phyloP scores from a whole-genome alignment of 2,888 invertebrate genomes.

The Pollenia angustigena region DNA sequence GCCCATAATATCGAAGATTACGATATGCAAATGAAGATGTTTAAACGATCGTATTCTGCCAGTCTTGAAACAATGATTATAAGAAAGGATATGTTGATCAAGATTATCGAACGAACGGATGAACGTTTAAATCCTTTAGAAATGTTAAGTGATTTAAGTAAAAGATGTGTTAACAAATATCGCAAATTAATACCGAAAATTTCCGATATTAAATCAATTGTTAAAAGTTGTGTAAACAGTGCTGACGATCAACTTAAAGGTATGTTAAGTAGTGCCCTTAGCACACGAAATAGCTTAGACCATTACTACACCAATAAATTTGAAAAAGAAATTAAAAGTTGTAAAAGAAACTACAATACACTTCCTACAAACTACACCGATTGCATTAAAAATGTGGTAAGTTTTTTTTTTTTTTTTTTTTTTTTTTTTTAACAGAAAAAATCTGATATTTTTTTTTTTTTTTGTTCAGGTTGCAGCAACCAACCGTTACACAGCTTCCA shows the following conservation, averaged over 20 bases:
- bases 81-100: slow-evolving; percentile 38
- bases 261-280: background rate
- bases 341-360: background rate
- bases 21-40: slow-evolving; percentile 53
- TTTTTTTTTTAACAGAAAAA: background rate
- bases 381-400: slow-evolving; percentile 15
- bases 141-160: slow-evolving; percentile 61
- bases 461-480: slow-evolving; percentile 38
- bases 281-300: slow-evolving; percentile 8
- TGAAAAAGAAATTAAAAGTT: background rate
- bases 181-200: slow-evolving; percentile 57
- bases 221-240: slow-evolving; percentile 55
- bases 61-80: slow-evolving; percentile 48
- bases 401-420: background rate
- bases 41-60: slow-evolving; percentile 27
- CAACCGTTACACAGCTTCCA: slow-evolving; percentile 1
- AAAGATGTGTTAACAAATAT: slow-evolving; percentile 73
- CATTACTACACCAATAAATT: slow-evolving; percentile 27
- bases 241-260: slow-evolving; percentile 30
- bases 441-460: background rate
- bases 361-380: slow-evolving; percentile 28
- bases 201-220: slow-evolving; percentile 8
- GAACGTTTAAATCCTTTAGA: slow-evolving; percentile 68
- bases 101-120: slow-evolving; percentile 49
- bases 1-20: slow-evolving; percentile 53